Evolutionary conservation across 2,888 invertebrate species (phyloP), one percentile per base, ranked within the genome.

Genomic region (Hofmannophila pseudospretella): DNA sequence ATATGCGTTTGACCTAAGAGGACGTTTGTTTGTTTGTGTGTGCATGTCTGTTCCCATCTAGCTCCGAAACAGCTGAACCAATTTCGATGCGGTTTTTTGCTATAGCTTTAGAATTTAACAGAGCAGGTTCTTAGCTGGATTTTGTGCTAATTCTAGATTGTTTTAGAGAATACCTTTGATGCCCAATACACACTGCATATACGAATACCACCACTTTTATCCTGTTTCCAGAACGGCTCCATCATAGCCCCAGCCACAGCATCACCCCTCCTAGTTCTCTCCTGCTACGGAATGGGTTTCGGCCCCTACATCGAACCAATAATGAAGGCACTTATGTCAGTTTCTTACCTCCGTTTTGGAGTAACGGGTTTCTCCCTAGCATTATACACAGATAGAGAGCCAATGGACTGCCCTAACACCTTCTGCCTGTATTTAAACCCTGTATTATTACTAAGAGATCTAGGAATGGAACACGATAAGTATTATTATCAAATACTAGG

Each of bases 291-390:
- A 1, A 88, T 91, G 88, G 91, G 91, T 7, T 91, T 89, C 49
- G 89, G 89, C 0, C 67, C 77, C 1, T 58, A 54, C 41, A 89
- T 91, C 16, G 88, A 89, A 63, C 64, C 77, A 0, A 49, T 69
- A 11, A 90, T 90, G 90, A 74, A 66, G 43, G 59, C 79, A 0
- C 54, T 91, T 0, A 90, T 91, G 89, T 76, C 85, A 0, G 57
- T 78, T 2, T 90, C 90, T 1, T 94, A 90, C 63, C 80, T 94
- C 10, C 89, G 94, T 34, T 93, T 91, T 58, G 90, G 92, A 0
- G 82, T 94, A 36, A 89, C 91, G 4, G 93, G 92, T 31, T 89
- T 77, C 51, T 81, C 65, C 1, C 54, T 88, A 1, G 73, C 93
- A 0, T 84, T 94, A 39, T 91, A 91, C 42, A 74, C 88, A 39